Percentiles rank a stretch among this genome's conserved stretches.
These are phyloP conservation scores for Drosophila infuscata DNA, from an alignment of 2,888 invertebrate genomes.

Conservation along the genomic window DNA sequence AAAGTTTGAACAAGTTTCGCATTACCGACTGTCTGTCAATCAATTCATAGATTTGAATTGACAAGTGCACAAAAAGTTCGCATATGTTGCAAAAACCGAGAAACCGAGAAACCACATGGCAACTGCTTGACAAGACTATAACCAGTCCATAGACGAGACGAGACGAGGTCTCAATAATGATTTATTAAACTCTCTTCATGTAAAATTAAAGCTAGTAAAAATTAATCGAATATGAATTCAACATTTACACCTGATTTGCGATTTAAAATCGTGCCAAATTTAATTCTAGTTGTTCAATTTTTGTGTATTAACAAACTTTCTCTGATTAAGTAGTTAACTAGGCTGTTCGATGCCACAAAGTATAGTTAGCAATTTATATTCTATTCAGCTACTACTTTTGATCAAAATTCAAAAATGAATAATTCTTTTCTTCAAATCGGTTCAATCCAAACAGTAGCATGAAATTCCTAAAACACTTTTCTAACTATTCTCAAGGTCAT, in stretches of 20 bases:
- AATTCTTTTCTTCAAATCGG: not conserved
- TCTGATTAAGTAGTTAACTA: not conserved
- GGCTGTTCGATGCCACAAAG: not conserved
- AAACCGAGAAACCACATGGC: slow-evolving; percentile 22
- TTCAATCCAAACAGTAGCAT: not conserved
- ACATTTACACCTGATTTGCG: not conserved
- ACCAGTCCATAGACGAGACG: not conserved
- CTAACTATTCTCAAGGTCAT: slow-evolving; percentile 4
- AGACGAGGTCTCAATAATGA: not conserved
- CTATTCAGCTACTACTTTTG: not conserved
- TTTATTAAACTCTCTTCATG: not conserved
- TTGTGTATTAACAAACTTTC: not conserved
- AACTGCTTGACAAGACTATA: slow-evolving; percentile 28
- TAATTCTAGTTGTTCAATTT: not conserved
- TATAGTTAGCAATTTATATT: not conserved
- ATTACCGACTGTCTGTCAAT: slow-evolving; percentile 74
- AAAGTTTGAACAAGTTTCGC: slow-evolving; percentile 37
- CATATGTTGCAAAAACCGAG: slow-evolving; percentile 17
- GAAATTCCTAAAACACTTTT: not conserved
- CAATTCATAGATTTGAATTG: slow-evolving; percentile 47
- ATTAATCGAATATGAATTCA: not conserved
- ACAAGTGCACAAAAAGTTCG: slow-evolving; percentile 49
- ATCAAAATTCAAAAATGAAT: not conserved
- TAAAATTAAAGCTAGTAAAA: not conserved
- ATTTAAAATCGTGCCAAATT: not conserved